Evolutionary conservation across 2,113 vertebrate genomes (phyloP).

Genomic region (Zapornia atra): DNA sequence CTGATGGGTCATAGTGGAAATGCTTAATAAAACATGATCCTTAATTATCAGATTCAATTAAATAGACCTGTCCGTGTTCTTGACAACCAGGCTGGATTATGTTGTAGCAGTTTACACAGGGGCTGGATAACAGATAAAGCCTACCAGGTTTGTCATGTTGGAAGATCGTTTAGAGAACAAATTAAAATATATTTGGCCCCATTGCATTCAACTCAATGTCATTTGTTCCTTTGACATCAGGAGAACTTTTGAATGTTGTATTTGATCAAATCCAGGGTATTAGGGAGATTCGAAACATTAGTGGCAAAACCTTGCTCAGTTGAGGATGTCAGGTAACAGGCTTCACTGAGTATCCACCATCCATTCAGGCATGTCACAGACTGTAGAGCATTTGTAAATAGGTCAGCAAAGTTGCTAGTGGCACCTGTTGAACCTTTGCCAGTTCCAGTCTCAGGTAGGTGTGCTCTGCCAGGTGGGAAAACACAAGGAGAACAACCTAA

Average conservation of each 20-base stretch:
- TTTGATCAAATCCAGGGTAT: neutral
- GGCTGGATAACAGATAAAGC: neutral
- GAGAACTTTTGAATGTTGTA: neutral
- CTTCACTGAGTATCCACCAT: neutral
- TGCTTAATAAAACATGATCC: neutral
- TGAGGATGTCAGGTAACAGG: neutral
- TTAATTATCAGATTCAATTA: slow-evolving; percentile 26
- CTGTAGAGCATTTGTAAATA: neutral
- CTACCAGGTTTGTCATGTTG: neutral
- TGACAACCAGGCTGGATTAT: neutral
- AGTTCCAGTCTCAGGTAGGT: neutral
- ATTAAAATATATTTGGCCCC: neutral
- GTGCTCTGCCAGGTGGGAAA: neutral
- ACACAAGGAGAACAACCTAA: neutral
- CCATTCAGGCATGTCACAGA: neutral
- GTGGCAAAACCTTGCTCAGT: neutral
- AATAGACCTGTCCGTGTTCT: neutral
- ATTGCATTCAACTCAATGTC: neutral
- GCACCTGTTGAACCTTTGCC: neutral
- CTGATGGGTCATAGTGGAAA: neutral
- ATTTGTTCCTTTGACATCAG: neutral
- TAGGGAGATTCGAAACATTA: neutral
- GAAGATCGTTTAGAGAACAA: neutral
- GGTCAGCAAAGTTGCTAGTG: neutral
- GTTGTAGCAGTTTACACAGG: neutral